Evolutionary conservation across 2,113 vertebrate genomes (phyloP), one percentile per base, ranked within the genome.

Genomic region (Ammodytes marinus): DNA sequence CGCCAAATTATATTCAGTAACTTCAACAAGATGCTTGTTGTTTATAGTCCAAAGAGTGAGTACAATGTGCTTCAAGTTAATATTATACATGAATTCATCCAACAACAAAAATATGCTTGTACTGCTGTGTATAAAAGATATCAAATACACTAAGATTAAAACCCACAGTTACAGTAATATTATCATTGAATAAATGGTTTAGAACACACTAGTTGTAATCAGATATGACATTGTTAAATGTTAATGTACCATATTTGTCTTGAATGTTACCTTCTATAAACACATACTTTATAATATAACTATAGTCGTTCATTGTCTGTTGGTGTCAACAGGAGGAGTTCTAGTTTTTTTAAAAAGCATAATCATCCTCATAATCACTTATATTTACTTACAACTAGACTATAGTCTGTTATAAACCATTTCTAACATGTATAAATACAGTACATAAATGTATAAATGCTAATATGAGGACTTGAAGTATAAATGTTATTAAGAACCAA

Each of bases 401-500:
- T 27, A 49, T 14, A 5, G 27, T 46, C 10, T 27, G 17, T 39
- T 37, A 9, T 60, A 40, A 61, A 43, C 6, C 14, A 15, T 55
- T 11, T 13, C 10, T 58, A 12, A 35, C 12, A 12, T 19, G 17
- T 46, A 11, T 64, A 67, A 10, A 9, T 37, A 52, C 10, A 14
- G 15, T 5, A 3, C 27, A 6, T 14, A 45, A 35, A 27, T 35
- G 45, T 12, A 27, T 47, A 8, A 47, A 35, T 14, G 35, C 14
- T 15, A 37, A 39, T 15, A 69, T 8, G 2, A 9, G 13, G 70
- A 37, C 40, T 12, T 55, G 11, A 46, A 39, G 9, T 12, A 5
- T 49, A 27, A 17, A 50, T 47, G 27, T 27, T 27, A 27, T 27
- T 27, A 27, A 27, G 27, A 27, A 81, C 90, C 8, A 6, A 93